phyloP scores from a whole-genome alignment of 2,888 invertebrate species.

The Sinelater perroti region DNA sequence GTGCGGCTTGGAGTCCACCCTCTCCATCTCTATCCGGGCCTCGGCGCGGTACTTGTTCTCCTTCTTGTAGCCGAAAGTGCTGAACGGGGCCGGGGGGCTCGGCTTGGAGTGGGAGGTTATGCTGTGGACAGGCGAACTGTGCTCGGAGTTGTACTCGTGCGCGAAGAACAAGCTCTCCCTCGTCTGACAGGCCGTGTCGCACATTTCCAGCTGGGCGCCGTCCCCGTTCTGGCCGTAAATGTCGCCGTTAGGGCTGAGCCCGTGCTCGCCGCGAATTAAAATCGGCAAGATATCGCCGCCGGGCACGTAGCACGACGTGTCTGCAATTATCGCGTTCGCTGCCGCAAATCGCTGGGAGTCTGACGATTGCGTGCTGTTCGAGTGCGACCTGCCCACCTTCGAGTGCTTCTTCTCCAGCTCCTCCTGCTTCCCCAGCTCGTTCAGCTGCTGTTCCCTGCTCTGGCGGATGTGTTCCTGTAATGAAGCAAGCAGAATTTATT shows the following conservation, averaged over 20 bases:
- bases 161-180: conserved; percentile 77
- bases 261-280: conserved; percentile 54
- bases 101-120: conserved; percentile 52
- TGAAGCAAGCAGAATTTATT: conserved; percentile 20
- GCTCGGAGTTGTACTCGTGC: conserved; percentile 55
- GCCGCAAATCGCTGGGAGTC: conserved; percentile 51
- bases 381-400: conserved; percentile 47
- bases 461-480: conserved; percentile 77
- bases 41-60: conserved; percentile 66
- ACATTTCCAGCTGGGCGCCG: conserved; percentile 65
- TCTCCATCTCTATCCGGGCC: conserved; percentile 68
- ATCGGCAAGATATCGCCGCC: conserved; percentile 60
- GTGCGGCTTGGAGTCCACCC: conserved; percentile 44
- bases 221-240: conserved; percentile 50
- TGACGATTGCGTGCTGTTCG: conserved; percentile 53
- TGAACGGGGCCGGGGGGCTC: conserved; percentile 61
- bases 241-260: conserved; percentile 52
- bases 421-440: conserved; percentile 67
- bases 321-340: conserved; percentile 40
- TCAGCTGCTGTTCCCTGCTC: conserved; percentile 81
- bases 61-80: conserved; percentile 66
- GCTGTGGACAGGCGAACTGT: conserved; percentile 58
- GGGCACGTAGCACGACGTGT: conserved; percentile 62
- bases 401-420: conserved; percentile 47
- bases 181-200: conserved; percentile 83